Base-by-base conservation (phyloP, 2,888 invertebrate species). In the Dolomedes plantarius region DNA sequence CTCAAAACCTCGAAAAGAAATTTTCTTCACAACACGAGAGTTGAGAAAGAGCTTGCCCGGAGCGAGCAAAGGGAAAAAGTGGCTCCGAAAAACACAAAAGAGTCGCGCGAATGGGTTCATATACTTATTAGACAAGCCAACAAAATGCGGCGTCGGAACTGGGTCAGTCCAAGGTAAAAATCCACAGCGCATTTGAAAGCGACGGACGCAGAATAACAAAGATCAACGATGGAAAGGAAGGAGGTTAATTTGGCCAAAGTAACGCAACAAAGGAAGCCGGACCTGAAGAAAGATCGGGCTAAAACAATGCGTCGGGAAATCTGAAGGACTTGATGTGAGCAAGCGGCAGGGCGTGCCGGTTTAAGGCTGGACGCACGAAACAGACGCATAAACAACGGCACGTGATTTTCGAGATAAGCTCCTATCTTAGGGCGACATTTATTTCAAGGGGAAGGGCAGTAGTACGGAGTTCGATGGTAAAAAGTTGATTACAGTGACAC, bases 81-180 rank as follows among this genome's bases (percentile, higher is more conserved):
- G 16, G 31, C n/a, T 65, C 0, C 16, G 2, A 16, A 31, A 1
- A n/a, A n/a, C n/a, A 31, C 31, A 67, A 67, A 67, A 31, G 32
- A 67, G 32, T 13, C n/a, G 23, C n/a, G 23, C 9, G 19, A 3
- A 27, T 19, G 11, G 11, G 64, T 46, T n/a, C n/a, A n/a, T n/a
- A n/a, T n/a, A 2, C 11, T 9, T 16, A 46, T 16, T 46, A 16
- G 41, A 46, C 56, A 50, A 73, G 41, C 31, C 27, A 68, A 32
- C 64, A 27, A 46, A 79, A 64, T 71, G 31, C 16, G n/a, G n/a
- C 31, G 78, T 67, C 31, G 62, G 68, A 81, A 81, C 41, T 81
- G 62, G 81, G 81, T 81, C 81, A 81, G 62, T 56, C 69, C 81
- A 81, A 81, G 81, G 81, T 74, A 81, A 74, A 75, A 28, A 23